Percentiles rank a stretch among this genome's conserved stretches.
phyloP scores from a whole-genome alignment of 1,140 invertebrate species.

The Dendroctonus valens region DNA sequence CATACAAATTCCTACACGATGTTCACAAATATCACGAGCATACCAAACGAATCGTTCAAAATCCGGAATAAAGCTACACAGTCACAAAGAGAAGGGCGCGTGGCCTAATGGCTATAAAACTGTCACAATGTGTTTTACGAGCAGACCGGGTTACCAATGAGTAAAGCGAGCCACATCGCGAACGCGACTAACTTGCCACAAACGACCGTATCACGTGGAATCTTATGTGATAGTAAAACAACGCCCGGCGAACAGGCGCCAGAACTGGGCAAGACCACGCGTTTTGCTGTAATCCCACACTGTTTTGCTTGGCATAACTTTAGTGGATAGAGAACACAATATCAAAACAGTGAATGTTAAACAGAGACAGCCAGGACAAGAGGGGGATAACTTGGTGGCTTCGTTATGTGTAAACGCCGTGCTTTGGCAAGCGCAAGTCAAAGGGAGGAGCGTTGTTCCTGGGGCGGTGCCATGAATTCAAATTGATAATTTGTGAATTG shows the following conservation, averaged over 20 bases:
- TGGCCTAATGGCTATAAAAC: slow-evolving; percentile 42
- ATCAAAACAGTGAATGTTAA: slow-evolving; percentile 25
- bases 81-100: slow-evolving; percentile 33
- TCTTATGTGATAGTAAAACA: slow-evolving; percentile 49
- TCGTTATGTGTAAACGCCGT: slow-evolving; percentile 35
- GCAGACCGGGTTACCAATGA: slow-evolving; percentile 30
- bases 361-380: slow-evolving; percentile 37
- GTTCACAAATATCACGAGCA: slow-evolving; percentile 16
- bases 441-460: slow-evolving; percentile 43
- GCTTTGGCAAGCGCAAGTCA: slow-evolving; percentile 45
- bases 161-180: slow-evolving; percentile 43
- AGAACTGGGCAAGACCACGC: slow-evolving; percentile 59
- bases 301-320: slow-evolving; percentile 20
- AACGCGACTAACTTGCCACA: slow-evolving; percentile 30
- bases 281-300: slow-evolving; percentile 48
- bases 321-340: slow-evolving; percentile 3
- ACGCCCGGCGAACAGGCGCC: slow-evolving; percentile 49
- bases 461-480: slow-evolving; percentile 44
- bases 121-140: slow-evolving; percentile 41
- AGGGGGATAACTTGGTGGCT: slow-evolving; percentile 42
- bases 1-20: slow-evolving; percentile 1
- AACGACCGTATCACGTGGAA: slow-evolving; percentile 48
- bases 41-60: slow-evolving; percentile 3
- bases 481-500: slow-evolving; percentile 52
- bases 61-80: slow-evolving; percentile 11